These are phyloP conservation scores for Hydrochoerus hydrochaeris DNA, from an alignment of 2,113 vertebrate genomes.

Conservation along the genomic window DNA sequence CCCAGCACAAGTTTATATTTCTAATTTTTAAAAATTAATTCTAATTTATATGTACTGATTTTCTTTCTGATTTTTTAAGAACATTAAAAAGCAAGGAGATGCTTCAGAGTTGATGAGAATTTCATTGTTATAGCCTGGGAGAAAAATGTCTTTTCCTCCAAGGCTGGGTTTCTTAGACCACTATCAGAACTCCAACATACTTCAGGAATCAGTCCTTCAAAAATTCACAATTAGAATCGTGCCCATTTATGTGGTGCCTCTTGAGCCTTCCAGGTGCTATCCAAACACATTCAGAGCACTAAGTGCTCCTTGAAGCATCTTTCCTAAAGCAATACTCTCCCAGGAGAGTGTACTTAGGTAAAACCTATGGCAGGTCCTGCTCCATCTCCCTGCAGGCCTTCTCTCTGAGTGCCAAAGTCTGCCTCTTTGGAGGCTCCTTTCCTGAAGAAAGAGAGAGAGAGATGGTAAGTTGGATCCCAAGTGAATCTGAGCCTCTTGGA, in stretches of 20 bases:
- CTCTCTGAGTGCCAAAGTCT: neutral
- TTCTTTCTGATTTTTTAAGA: conserved; percentile 49
- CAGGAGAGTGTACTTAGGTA: conserved; percentile 19
- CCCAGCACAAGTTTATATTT: neutral
- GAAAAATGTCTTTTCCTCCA: conserved; percentile 36
- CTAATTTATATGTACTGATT: conserved; percentile 3
- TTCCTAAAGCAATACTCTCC: conserved; percentile 36
- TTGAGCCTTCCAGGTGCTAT: conserved; percentile 33
- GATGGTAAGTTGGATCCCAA: conserved; percentile 26
- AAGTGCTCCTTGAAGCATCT: conserved; percentile 23
- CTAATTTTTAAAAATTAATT: conserved; percentile 7
- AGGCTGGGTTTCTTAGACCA: conserved; percentile 17
- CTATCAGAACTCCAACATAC: neutral
- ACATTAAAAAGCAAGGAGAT: conserved; percentile 16
- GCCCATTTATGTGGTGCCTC: neutral
- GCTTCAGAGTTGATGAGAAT: conserved; percentile 1
- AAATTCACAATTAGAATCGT: conserved; percentile 43
- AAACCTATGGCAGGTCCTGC: conserved; percentile 3
- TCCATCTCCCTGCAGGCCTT: neutral
- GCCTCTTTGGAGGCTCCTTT: neutral
- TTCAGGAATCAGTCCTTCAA: conserved; percentile 30
- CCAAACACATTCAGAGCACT: conserved; percentile 27
- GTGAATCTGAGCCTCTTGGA: neutral
- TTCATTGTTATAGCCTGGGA: conserved; percentile 4
- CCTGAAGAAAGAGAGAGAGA: conserved; percentile 4